These are phyloP conservation scores for Eupithecia inturbata DNA, from an alignment of 2,888 invertebrate genomes.

Conservation along the genomic window DNA sequence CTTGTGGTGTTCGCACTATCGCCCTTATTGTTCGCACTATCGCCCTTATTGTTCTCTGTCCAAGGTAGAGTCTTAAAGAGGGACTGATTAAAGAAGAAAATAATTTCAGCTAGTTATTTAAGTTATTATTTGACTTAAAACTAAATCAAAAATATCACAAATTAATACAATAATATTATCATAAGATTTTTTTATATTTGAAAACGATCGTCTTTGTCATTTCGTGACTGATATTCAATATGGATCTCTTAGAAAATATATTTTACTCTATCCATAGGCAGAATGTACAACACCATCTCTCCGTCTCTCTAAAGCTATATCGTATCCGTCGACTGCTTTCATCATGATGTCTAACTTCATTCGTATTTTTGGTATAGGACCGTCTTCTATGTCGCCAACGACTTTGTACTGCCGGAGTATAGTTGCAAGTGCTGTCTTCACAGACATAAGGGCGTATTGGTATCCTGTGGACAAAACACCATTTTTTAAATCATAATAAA, in stretches of 20 bases:
- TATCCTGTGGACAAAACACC: conserved; percentile 59
- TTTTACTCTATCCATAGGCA: neutral
- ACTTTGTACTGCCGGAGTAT: conserved; percentile 63
- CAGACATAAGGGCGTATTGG: conserved; percentile 76
- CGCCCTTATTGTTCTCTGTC: no score
- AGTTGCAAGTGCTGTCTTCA: conserved; percentile 65
- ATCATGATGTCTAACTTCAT: conserved; percentile 75
- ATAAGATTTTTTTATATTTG: neutral
- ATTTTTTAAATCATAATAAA: no score
- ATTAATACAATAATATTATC: neutral
- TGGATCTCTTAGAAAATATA: neutral
- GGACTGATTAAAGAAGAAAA: neutral
- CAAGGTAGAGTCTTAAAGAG: no score
- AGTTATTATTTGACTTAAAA: neutral
- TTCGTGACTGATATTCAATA: neutral
- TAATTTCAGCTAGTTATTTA: neutral
- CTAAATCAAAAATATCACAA: neutral
- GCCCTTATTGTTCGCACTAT: no score
- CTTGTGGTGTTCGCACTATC: no score
- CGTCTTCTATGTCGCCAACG: conserved; percentile 56
- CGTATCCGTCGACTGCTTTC: conserved; percentile 72
- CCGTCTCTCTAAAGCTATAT: conserved; percentile 61
- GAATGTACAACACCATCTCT: conserved; percentile 13
- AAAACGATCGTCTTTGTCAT: neutral
- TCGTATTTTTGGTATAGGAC: conserved; percentile 62